Conservation (phyloP, 2,113 vertebrate species). For the Phyllopteryx taeniolatus region DNA sequence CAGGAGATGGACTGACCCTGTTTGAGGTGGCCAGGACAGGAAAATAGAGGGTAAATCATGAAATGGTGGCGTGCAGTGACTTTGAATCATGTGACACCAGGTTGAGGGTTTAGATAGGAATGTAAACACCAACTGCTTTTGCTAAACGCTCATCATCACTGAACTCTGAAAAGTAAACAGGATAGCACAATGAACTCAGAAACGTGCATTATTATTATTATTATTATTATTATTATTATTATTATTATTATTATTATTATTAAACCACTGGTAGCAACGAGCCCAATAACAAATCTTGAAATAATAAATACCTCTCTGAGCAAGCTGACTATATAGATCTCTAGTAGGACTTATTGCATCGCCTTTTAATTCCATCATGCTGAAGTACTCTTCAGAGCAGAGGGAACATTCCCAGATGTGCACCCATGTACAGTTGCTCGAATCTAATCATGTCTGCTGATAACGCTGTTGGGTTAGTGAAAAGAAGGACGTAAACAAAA, state of each 20-base stretch:
- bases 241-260: not conserved
- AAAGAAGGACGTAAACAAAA: conserved; percentile 2
- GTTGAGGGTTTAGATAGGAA: conserved; percentile 14
- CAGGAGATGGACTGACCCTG: conserved; percentile 32
- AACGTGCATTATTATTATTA: not conserved
- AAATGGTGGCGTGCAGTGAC: conserved; percentile 16
- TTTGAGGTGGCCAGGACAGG: conserved; percentile 33
- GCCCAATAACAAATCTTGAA: not conserved
- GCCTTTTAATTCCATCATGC: conserved; percentile 21
- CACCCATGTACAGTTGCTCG: conserved; percentile 44
- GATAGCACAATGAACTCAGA: not conserved
- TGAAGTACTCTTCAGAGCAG: conserved; percentile 21
- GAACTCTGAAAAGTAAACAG: not conserved
- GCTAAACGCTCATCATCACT: conserved; percentile 2
- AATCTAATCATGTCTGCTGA: conserved; percentile 44
- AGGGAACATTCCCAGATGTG: conserved; percentile 24
- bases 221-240: not conserved
- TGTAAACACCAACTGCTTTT: conserved; percentile 15
- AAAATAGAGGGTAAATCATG: conserved; percentile 5
- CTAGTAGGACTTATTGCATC: not conserved
- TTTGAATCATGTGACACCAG: conserved; percentile 12
- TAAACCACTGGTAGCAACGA: not conserved
- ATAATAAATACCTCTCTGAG: not conserved
- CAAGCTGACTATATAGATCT: not conserved
- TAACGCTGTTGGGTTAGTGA: conserved; percentile 23